phyloP scores from a whole-genome alignment of 2,888 invertebrate genomes.

The Mythimna loreyi region DNA sequence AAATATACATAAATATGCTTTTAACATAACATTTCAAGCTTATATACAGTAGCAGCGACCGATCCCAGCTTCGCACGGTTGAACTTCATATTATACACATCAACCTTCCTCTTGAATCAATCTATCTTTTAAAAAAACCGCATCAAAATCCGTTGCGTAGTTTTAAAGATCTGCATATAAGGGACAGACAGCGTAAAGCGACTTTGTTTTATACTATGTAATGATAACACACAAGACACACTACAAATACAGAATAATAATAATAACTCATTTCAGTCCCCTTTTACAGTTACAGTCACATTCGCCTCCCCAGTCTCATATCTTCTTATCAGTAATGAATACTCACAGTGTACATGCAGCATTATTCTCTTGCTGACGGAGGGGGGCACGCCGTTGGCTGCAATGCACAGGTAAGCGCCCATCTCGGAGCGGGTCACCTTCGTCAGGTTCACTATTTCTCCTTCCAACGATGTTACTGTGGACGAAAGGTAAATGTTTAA shows the following conservation, averaged over 20 bases:
- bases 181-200: no score
- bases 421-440: conserved; percentile 97
- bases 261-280: conserved; percentile 45
- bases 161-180: no score
- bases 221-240: conserved; percentile 18
- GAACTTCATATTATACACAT: no score
- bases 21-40: background rate
- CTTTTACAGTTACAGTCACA: conserved; percentile 32
- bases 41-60: no score
- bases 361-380: conserved; percentile 97
- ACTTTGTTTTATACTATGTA: no score
- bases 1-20: background rate
- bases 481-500: conserved; percentile 37
- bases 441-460: conserved; percentile 95
- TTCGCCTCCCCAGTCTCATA: conserved; percentile 40
- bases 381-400: conserved; percentile 96
- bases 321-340: conserved; percentile 62
- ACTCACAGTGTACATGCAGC: conserved; percentile 98
- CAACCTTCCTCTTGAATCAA: no score
- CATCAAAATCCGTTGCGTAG: no score
- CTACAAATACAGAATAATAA: conserved; percentile 34
- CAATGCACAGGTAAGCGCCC: conserved; percentile 97
- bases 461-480: conserved; percentile 93
- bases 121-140: no score
- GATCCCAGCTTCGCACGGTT: no score